These are phyloP conservation scores for Brachyalestes nurse DNA, from an alignment of 2,797 vertebrate genomes.

Conservation along the genomic window DNA sequence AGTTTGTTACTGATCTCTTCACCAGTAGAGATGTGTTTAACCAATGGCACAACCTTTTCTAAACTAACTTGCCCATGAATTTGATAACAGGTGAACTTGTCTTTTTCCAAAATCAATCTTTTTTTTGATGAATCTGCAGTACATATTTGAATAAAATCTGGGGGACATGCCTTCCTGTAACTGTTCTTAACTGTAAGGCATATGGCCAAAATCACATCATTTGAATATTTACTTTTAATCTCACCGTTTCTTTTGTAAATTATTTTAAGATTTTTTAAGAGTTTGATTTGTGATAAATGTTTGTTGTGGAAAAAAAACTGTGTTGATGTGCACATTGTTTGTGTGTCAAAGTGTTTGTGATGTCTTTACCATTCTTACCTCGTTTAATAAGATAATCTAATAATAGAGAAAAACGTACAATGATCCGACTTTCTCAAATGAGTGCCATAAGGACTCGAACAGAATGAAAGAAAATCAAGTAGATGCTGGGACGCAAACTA, in stretches of 20 bases:
- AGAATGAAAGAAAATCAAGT: background rate
- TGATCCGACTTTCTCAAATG: background rate
- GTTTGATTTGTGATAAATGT: background rate
- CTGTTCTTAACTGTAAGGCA: no score
- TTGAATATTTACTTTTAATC: background rate
- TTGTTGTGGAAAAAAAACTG: constrained; percentile 1
- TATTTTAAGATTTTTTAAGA: background rate
- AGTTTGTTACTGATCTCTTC: background rate
- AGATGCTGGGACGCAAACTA: background rate
- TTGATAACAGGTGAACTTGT: background rate
- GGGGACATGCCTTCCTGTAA: no score
- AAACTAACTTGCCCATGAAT: background rate
- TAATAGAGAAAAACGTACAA: background rate
- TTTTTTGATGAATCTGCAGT: no score
- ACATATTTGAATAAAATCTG: no score
- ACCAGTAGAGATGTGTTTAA: background rate
- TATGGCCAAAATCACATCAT: background rate
- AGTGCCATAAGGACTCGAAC: background rate
- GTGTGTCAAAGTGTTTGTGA: constrained; percentile 55
- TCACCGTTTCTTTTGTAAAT: background rate
- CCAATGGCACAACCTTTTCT: background rate
- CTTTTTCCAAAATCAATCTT: no score
- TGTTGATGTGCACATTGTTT: constrained; percentile 25
- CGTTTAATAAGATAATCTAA: constrained; percentile 14
- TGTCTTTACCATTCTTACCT: constrained; percentile 66